A percentile compares a stretch with the other conserved stretches of the same genome.
phyloP scores from a whole-genome alignment of 64 coral and sea anemone species.

The Stichodactyla helianthus region DNA sequence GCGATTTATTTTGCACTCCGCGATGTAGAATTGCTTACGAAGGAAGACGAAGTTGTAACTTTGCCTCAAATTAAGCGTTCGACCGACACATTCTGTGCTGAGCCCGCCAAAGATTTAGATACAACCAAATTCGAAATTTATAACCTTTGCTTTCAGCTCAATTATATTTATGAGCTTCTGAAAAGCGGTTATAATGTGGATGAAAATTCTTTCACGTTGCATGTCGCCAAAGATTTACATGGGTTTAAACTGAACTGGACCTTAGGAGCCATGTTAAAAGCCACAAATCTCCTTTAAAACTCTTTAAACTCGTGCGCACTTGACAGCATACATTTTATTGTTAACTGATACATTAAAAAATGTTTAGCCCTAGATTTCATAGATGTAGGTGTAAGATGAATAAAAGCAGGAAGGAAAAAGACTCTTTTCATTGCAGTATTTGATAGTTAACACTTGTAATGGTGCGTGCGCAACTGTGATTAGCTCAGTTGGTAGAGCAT shows the following conservation, averaged over 20 bases:
- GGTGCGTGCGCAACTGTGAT: no score
- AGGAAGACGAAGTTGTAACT: neutral
- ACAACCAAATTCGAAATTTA: neutral
- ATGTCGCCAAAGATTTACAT: neutral
- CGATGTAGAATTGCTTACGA: neutral
- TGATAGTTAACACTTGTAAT: no score
- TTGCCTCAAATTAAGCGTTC: neutral
- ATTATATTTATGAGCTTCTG: constrained; percentile 13
- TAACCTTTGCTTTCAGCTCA: neutral
- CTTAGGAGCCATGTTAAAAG: neutral
- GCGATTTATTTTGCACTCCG: neutral
- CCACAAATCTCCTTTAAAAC: neutral
- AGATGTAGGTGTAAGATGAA: no score
- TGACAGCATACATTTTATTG: no score
- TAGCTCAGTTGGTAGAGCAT: no score
- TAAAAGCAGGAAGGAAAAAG: no score
- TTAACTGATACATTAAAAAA: no score
- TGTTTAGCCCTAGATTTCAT: no score
- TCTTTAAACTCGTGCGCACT: neutral
- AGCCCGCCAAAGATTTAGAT: neutral
- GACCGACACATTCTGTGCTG: neutral
- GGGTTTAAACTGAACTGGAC: constrained; percentile 7
- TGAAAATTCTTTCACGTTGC: neutral
- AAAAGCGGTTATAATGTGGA: neutral
- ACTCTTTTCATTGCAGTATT: no score